A percentile compares a stretch with the other conserved stretches of the same genome.
These are phyloP conservation scores for Trypoxylon attenuatum DNA, from an alignment of 2,888 invertebrate species.

Conservation along the genomic window DNA sequence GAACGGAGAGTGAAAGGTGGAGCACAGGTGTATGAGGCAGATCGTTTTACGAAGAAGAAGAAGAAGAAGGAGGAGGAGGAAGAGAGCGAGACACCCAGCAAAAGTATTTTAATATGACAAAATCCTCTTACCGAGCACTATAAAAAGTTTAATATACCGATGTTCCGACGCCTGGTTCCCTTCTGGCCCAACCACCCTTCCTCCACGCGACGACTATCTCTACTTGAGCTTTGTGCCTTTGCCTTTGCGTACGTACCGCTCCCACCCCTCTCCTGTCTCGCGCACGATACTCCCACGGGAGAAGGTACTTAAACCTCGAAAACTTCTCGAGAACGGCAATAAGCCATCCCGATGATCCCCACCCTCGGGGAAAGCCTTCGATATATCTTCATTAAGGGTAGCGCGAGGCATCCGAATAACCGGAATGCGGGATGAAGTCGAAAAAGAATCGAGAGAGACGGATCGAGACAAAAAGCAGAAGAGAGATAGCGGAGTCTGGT, in stretches of 20 bases:
- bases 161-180: slow-evolving; percentile 39
- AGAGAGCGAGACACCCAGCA: not conserved
- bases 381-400: slow-evolving; percentile 68
- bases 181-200: slow-evolving; percentile 3
- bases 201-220: not conserved
- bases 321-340: slow-evolving; percentile 65
- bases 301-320: slow-evolving; percentile 57
- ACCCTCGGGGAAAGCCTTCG: slow-evolving; percentile 48
- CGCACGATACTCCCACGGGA: too few relatives aligned
- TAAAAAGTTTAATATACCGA: slow-evolving; percentile 67
- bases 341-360: slow-evolving; percentile 65
- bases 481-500: not conserved
- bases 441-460: slow-evolving; percentile 38
- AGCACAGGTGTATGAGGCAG: slow-evolving; percentile 22
- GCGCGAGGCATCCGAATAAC: slow-evolving; percentile 36
- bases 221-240: not conserved
- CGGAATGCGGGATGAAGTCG: slow-evolving; percentile 46
- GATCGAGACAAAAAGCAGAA: slow-evolving; percentile 36
- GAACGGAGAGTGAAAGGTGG: slow-evolving; percentile 4
- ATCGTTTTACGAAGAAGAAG: slow-evolving; percentile 1
- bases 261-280: too few relatives aligned
- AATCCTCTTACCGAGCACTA: slow-evolving; percentile 61
- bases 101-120: slow-evolving; percentile 55
- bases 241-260: slow-evolving; percentile 10
- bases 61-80: slow-evolving; percentile 13